Base-by-base conservation (phyloP, 2,113 vertebrate genomes). In the Cinclus cinclus region DNA sequence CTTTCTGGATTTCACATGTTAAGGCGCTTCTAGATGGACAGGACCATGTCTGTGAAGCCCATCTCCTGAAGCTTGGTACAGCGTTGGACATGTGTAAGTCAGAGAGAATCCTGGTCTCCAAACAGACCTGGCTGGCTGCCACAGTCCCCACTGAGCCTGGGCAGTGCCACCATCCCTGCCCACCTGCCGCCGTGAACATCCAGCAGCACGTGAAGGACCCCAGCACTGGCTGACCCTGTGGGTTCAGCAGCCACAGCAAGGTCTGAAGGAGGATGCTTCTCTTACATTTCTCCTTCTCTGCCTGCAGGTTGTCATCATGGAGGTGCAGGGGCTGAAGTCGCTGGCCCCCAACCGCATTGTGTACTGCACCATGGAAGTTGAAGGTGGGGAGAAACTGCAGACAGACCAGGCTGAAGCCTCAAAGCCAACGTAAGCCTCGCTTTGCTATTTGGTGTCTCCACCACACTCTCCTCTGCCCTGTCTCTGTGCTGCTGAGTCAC, bases 351-450 rank as follows among this genome's bases (percentile, higher is more conserved):
- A 99, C 96, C 98, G 99, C 74, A 99, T 99, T 11, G 99, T 99
- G 4, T 99, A 99, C 95, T 99, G 99, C 94, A 99, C 99, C 16
- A 99, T 99, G 99, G 99, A 99, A 90, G 99, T 99, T 1, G 99
- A 99, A 96, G 99, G 99, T 16, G 99, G 99, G 59, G 99, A 99
- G 95, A 99, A 99, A 31, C 98, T 99, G 27, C 99, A 99, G 95
- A 99, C 99, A 0, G 99, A 99, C 97, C 99, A 99, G 95, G 99
- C 99, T 1, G 99, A 99, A 95, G 99, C 99, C 39, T 99, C 99
- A 7, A 99, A 99, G 92, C 99, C 99, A 81, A 99, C 98, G 99
- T 99, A 98, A 99, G 99, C 98, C 65, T 85, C 42, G 22, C 55
- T 87, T 77, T 89, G 37, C 47, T 73, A 41, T 82, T 52, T 42